Base-by-base conservation (phyloP, 2,888 invertebrate species). In the Julus scandinavius region DNA sequence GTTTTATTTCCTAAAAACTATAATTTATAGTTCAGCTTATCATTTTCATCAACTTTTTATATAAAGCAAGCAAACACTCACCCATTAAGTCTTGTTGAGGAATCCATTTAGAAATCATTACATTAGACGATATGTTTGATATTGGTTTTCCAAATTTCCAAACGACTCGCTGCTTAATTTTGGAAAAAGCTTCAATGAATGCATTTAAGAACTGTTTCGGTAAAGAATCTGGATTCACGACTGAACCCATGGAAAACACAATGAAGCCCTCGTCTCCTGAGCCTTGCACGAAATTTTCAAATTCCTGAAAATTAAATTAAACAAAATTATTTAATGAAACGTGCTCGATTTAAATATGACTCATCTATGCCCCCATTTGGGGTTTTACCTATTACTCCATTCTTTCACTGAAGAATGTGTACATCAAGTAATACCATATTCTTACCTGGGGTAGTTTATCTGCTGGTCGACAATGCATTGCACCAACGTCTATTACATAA, bases 381-480 rank as follows among this genome's bases (percentile, higher is more conserved):
- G 29, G 29, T 29, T 29, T 29, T 29, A 29, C 29, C 29, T 29
- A 29, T 29, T 29, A 29, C 29, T 29, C 29, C 29, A 29, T 29
- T 1, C 29, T 29, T 29, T 29, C 29, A 29, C 29, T 29, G 29
- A 29, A 29, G 29, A 29, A 29, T 29, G 29, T 29, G 29, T 29
- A 29, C 1, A 29, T 29, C 29, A 29, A 29, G 29, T 29, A 29
- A 29, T 29, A 29, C 29, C 29, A 29, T 29, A 29, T 29, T 87
- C 17, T 50, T 41, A 87, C 87, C 87, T 87, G 5, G 83, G 87
- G 83, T 41, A 87, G 41, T 41, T 45, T n/a, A 6, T 41, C 80
- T 4, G 88, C 85, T 29, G 88, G 88, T 40, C 54, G 84, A 83
- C 88, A 88, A n/a, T 88, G 88, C 88, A 88, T 88, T 5, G 80